Evolutionary conservation across 2,888 invertebrate genomes (phyloP), one percentile per base, ranked within the genome.

Genomic region (Xanthostigma xanthostigma): DNA sequence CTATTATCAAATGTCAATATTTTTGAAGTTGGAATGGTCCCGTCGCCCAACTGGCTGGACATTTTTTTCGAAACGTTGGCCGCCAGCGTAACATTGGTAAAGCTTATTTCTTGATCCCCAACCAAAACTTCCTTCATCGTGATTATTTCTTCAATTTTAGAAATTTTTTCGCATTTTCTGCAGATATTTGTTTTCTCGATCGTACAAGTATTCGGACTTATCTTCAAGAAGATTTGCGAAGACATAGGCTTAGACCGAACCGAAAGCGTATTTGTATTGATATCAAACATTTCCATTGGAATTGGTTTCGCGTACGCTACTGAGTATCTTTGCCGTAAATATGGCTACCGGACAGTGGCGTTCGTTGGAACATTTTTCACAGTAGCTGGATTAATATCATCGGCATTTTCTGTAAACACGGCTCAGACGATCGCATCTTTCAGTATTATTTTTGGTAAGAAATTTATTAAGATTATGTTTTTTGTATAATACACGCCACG

Each of bases 281-380:
- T 74, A 53, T 62, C 75, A 9, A 79, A 79, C 60, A 72, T 76
- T 58, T 76, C 78, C 37, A 71, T 77, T 53, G 78, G 79, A 8
- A 76, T 79, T 75, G 62, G 74, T 8, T 60, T 77, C 12, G 78
- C 79, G 1, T 67, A 79, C 49, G 67, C 75, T 50, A 76, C 75
- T 49, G 79, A 79, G 0, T 76, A 76, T 0, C 58, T 79, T 8
- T 60, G 79, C 9, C 67, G 69, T 44, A 65, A 63, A 12, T 78
- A 69, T 53, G 76, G 79, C 9, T 80, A 75, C 58, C 67, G 80
- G 55, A 78, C 76, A 62, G 68, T 78, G 11, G 76, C 78, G 4
- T 61, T 74, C 2, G 46, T 62, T 14, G 78, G 77, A 11, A 70
- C 74, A 4, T 36, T 73, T 12, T 59, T 73, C 36, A 70, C 74